These are phyloP conservation scores for Todiramphus saurophagus DNA, from an alignment of 2,113 vertebrate genomes.

Conservation along the genomic window DNA sequence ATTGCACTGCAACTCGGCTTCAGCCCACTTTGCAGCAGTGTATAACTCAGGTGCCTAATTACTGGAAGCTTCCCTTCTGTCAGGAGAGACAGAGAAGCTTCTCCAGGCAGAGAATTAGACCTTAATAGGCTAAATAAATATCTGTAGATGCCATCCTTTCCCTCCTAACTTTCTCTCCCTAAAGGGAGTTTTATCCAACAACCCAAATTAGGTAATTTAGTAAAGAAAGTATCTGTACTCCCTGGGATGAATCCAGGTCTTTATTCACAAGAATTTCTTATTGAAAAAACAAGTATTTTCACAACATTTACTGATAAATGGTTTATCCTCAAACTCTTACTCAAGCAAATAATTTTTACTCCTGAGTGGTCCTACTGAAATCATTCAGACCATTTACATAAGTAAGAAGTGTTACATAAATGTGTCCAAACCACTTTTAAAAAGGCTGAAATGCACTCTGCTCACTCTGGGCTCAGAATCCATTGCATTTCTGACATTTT, in stretches of 20 bases:
- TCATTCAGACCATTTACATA: background rate
- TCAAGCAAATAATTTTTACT: background rate
- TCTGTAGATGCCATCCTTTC: background rate
- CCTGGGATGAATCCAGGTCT: background rate
- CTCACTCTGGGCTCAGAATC: background rate
- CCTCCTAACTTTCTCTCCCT: background rate
- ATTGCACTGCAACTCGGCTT: background rate
- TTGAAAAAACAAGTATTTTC: background rate
- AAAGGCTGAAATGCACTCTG: background rate
- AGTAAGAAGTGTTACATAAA: background rate
- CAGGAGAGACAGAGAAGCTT: slow-evolving; percentile 31
- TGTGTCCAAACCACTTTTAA: background rate
- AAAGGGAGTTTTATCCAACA: background rate
- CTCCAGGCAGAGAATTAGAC: slow-evolving; percentile 23
- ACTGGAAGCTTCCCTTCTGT: slow-evolving; percentile 26
- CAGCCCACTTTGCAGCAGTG: background rate
- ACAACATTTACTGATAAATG: background rate
- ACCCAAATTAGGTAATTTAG: background rate
- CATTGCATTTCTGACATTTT: background rate
- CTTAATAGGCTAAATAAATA: slow-evolving; percentile 58
- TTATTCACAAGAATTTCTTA: background rate
- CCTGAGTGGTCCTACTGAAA: background rate
- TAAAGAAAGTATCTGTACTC: background rate
- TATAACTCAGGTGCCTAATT: slow-evolving; percentile 47
- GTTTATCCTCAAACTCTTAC: background rate